Conservation (phyloP, 2,113 vertebrate species). For the Carettochelys insculpta region DNA sequence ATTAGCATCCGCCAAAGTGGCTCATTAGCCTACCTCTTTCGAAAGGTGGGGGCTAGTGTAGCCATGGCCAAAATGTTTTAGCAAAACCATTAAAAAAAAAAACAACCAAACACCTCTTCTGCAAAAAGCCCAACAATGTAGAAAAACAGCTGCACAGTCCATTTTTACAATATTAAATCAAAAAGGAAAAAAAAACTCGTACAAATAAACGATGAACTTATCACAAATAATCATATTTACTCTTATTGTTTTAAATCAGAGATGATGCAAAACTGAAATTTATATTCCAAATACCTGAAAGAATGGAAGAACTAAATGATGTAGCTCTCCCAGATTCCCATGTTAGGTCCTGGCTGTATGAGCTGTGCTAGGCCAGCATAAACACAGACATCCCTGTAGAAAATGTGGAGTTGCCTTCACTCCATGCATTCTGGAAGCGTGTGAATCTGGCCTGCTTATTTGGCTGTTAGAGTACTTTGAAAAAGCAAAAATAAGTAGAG, state of each 20-base stretch:
- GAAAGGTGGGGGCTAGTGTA: too few species aligned
- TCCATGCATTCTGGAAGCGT: too few species aligned
- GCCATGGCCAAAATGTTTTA: not conserved
- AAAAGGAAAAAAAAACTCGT: not conserved
- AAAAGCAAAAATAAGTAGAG: too few species aligned
- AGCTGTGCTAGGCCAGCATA: not conserved
- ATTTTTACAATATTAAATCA: not conserved
- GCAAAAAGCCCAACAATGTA: not conserved
- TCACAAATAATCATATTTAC: not conserved
- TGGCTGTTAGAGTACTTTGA: too few species aligned
- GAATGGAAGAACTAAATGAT: not conserved
- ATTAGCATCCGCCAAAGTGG: too few species aligned
- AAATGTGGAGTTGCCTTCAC: too few species aligned
- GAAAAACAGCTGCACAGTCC: not conserved
- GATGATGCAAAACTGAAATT: not conserved
- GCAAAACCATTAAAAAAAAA: not conserved
- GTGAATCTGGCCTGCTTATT: too few species aligned
- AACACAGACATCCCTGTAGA: too few species aligned
- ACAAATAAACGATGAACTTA: not conserved
- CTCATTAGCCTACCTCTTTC: too few species aligned
- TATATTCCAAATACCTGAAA: not conserved
- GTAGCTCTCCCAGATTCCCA: rapidly evolving
- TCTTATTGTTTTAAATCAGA: not conserved
- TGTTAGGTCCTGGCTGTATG: not conserved
- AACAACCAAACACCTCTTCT: too few species aligned